Evolutionary conservation across 2,797 vertebrate species (phyloP).

Genomic region (Pseudochirops corinnae): DNA sequence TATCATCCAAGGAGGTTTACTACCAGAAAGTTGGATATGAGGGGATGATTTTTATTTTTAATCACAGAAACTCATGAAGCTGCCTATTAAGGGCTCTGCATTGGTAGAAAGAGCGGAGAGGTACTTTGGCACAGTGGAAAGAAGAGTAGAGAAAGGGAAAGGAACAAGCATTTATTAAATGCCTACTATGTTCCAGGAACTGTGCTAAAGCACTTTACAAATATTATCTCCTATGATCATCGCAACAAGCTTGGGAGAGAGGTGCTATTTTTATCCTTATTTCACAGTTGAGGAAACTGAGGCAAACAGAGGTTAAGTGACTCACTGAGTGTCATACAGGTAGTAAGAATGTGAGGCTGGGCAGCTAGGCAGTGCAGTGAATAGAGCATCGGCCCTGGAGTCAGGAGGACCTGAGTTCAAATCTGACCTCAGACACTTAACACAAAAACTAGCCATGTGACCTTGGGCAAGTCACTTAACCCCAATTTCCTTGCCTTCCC

Average conservation of each 20-base stretch:
- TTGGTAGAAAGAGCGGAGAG: not conserved
- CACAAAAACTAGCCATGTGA: too few relatives aligned
- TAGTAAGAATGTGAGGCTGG: not conserved
- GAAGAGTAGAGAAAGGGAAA: not conserved
- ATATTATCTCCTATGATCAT: not conserved
- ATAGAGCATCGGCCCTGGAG: too few relatives aligned
- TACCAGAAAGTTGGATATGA: not conserved
- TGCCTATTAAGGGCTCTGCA: not conserved
- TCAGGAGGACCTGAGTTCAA: too few relatives aligned
- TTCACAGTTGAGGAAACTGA: not conserved
- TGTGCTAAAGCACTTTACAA: not conserved
- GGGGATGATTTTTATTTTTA: not conserved
- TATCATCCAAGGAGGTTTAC: not conserved
- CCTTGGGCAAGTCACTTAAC: too few relatives aligned
- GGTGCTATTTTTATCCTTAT: not conserved
- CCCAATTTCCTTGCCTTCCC: too few relatives aligned
- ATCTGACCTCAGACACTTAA: too few relatives aligned
- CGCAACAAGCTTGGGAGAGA: not conserved
- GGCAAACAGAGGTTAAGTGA: not conserved
- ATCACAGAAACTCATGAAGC: not conserved
- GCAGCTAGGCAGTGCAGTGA: too few relatives aligned
- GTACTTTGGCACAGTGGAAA: not conserved
- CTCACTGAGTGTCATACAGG: fast-evolving
- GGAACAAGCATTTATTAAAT: not conserved
- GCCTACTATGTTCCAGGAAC: not conserved